A percentile compares a stretch with the other conserved stretches of the same genome.
phyloP scores from a whole-genome alignment of 2,888 invertebrate species.

The Sturmia bella region DNA sequence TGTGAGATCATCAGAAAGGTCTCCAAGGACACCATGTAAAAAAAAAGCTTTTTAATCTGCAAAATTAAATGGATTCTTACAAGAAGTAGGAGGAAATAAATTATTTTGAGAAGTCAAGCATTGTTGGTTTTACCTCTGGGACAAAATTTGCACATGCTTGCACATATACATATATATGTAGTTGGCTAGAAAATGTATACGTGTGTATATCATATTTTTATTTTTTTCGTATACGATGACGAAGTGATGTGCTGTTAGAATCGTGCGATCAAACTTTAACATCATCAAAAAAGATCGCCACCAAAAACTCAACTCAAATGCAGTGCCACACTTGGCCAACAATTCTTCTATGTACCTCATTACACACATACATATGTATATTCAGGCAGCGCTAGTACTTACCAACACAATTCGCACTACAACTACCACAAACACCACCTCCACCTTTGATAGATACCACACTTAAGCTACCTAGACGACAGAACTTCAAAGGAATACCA shows the following conservation, averaged over 20 bases:
- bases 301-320: constrained; percentile 54
- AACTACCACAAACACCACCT: constrained; percentile 59
- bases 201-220: constrained; percentile 33
- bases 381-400: constrained; percentile 45
- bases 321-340: constrained; percentile 34
- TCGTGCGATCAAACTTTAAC: constrained; percentile 73
- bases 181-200: neutral
- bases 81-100: too few relatives aligned
- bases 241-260: constrained; percentile 73
- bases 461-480: constrained; percentile 62
- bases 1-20: too few relatives aligned
- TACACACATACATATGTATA: neutral
- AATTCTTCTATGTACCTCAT: neutral
- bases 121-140: neutral
- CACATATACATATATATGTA: constrained; percentile 1
- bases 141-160: constrained; percentile 33
- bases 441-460: constrained; percentile 62
- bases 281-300: constrained; percentile 66
- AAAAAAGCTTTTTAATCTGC: too few relatives aligned
- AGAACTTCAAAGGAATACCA: neutral
- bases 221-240: constrained; percentile 58
- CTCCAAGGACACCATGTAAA: too few relatives aligned
- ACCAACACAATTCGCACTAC: constrained; percentile 31
- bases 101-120: too few relatives aligned
- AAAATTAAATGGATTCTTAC: too few relatives aligned